phyloP scores from a whole-genome alignment of 2,797 vertebrate species.

The Sparidentex hasta region DNA sequence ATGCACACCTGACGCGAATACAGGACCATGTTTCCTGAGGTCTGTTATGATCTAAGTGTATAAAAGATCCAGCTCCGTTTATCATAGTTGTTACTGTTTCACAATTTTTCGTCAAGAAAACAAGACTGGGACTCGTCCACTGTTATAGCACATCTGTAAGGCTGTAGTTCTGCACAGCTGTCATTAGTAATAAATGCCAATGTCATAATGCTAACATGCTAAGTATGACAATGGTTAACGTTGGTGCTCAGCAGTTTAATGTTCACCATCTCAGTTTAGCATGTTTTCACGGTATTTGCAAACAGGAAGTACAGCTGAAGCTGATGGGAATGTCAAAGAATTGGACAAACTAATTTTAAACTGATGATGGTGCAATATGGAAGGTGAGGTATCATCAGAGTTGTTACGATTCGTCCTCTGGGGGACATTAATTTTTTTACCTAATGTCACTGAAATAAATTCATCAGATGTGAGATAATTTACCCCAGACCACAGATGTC shows the following conservation, averaged over 20 bases:
- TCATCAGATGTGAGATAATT: neutral
- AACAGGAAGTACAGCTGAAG: constrained; percentile 2
- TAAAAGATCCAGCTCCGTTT: neutral
- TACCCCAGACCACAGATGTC: neutral
- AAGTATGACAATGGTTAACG: neutral
- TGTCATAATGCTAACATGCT: neutral
- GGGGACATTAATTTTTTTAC: neutral
- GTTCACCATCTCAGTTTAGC: neutral
- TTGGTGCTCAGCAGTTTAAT: neutral
- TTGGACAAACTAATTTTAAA: neutral
- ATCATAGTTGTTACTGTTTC: neutral
- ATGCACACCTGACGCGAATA: neutral
- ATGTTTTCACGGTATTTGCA: neutral
- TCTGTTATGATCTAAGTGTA: neutral
- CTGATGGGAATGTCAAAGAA: neutral
- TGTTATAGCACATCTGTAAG: neutral
- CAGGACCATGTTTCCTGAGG: neutral
- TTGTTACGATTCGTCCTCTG: neutral
- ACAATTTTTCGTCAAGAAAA: neutral
- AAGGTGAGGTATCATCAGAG: neutral
- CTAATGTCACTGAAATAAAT: neutral
- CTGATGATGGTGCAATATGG: neutral
- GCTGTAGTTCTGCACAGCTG: neutral
- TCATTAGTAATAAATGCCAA: neutral
- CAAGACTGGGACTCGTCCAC: neutral